phyloP scores from a whole-genome alignment of 53 echinoderm and acorn worm genomes.

The Luidia sarsii region DNA sequence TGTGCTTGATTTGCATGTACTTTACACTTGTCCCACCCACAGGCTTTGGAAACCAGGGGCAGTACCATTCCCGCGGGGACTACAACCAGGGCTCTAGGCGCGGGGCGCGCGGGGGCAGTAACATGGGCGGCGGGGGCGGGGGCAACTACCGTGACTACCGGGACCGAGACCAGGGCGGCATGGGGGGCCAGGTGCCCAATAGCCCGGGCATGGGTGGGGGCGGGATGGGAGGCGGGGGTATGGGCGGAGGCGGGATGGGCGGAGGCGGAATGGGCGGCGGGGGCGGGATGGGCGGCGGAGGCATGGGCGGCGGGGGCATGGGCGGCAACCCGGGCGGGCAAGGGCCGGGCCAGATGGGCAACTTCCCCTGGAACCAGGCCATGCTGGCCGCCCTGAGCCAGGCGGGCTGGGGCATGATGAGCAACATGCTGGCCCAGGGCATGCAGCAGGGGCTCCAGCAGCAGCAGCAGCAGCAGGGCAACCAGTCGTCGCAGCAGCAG shows the following conservation, averaged over 20 bases:
- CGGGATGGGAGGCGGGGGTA: slow-evolving; percentile 34
- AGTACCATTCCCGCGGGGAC: slow-evolving; percentile 35
- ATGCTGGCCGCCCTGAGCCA: slow-evolving; percentile 89
- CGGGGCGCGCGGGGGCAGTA: slow-evolving; percentile 28
- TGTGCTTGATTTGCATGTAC: too few relatives aligned
- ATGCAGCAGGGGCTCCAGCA: slow-evolving; percentile 44
- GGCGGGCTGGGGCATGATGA: slow-evolving; percentile 88
- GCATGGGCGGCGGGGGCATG: slow-evolving; percentile 46
- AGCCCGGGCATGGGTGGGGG: slow-evolving; percentile 18
- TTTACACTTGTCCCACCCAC: too few relatives aligned
- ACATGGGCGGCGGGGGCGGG: slow-evolving; percentile 32
- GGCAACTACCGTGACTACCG: slow-evolving; percentile 17
- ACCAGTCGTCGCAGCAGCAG: slow-evolving; percentile 13
- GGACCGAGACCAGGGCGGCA: slow-evolving; percentile 41
- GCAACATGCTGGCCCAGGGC: slow-evolving; percentile 64
- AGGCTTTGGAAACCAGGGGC: slow-evolving; percentile 31
- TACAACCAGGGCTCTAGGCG: slow-evolving; percentile 33
- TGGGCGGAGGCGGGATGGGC: slow-evolving; percentile 28
- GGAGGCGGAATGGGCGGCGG: slow-evolving; percentile 52
- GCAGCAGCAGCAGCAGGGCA: slow-evolving; percentile 32
- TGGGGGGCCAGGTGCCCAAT: slow-evolving; percentile 22
- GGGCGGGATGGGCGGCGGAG: slow-evolving; percentile 42
- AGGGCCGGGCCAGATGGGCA: slow-evolving; percentile 61
- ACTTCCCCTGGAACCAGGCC: slow-evolving; percentile 75
- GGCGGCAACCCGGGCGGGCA: slow-evolving; percentile 56